Percentiles rank a stretch among this genome's conserved stretches.
These are phyloP conservation scores for Chrysomela aeneicollis DNA, from an alignment of 2,888 invertebrate species.

Conservation along the genomic window DNA sequence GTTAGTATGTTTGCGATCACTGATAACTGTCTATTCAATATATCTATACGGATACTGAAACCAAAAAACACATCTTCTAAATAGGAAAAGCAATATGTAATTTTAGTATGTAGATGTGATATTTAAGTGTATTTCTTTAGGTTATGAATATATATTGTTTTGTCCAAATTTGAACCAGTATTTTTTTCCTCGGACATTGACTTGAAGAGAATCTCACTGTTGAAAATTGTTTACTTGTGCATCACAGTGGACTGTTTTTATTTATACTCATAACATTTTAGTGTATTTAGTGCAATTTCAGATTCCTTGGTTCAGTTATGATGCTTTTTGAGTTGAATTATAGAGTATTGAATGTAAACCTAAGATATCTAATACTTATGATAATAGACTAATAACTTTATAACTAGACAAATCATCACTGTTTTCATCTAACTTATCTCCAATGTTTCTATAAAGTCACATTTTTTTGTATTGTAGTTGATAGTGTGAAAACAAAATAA, in stretches of 20 bases:
- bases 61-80: conserved; percentile 37
- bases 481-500: conserved; percentile 39
- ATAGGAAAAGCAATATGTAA: conserved; percentile 41
- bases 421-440: conserved; percentile 30
- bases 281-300: neutral
- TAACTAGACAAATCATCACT: conserved; percentile 20
- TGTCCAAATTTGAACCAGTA: conserved; percentile 34
- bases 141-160: conserved; percentile 25
- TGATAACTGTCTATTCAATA: neutral
- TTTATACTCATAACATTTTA: conserved; percentile 22
- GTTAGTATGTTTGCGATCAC: neutral
- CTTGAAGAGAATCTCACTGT: neutral
- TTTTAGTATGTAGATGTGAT: conserved; percentile 40
- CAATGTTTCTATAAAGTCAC: conserved; percentile 39
- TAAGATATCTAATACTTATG: conserved; percentile 12
- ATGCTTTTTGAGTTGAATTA: conserved; percentile 10
- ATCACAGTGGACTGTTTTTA: conserved; percentile 4
- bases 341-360: neutral
- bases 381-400: conserved; percentile 10
- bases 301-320: conserved; percentile 4
- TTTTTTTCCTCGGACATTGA: conserved; percentile 26
- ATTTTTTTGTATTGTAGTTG: conserved; percentile 40
- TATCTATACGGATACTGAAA: conserved; percentile 30
- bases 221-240: conserved; percentile 4
- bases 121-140: conserved; percentile 37